Percentiles rank a stretch among this genome's conserved stretches.
These are phyloP conservation scores for Rhingia rostrata DNA, from an alignment of 2,888 invertebrate species.

Conservation along the genomic window DNA sequence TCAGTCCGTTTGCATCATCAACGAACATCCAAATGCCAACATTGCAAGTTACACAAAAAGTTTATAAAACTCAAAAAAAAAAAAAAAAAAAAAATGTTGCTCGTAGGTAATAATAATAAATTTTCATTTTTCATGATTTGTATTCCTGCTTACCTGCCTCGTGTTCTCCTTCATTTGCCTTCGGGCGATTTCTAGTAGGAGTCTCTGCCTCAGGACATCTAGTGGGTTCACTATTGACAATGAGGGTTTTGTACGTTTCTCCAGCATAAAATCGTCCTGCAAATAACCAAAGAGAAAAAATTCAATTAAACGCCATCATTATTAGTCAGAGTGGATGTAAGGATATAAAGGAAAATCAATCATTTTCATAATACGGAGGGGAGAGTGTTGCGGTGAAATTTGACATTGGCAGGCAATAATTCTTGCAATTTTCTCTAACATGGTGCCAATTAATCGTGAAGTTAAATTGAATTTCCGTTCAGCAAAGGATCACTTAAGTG, in stretches of 20 bases:
- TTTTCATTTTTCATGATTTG: constrained; percentile 39
- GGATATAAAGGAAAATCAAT: neutral
- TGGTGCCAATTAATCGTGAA: constrained; percentile 55
- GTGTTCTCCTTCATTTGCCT: constrained; percentile 91
- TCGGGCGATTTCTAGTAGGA: constrained; percentile 91
- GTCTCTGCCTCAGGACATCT: constrained; percentile 92
- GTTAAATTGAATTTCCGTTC: constrained; percentile 47
- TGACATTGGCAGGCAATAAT: too few species aligned
- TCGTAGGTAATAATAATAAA: constrained; percentile 17
- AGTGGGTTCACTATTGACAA: constrained; percentile 94
- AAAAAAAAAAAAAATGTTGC: constrained; percentile 12
- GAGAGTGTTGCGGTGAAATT: neutral
- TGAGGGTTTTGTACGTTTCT: constrained; percentile 87
- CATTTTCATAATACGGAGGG: neutral
- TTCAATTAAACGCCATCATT: constrained; percentile 36
- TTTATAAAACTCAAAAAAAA: constrained; percentile 6
- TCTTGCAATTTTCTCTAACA: constrained; percentile 33
- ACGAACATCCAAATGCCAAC: neutral
- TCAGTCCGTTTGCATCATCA: constrained; percentile 24
- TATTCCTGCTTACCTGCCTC: constrained; percentile 84
- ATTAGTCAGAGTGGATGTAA: neutral
- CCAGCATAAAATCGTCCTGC: constrained; percentile 83
- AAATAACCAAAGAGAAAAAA: constrained; percentile 47
- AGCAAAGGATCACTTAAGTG: constrained; percentile 23
- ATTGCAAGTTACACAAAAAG: neutral